These are phyloP conservation scores for Bemisia tabaci DNA, from an alignment of 1,140 invertebrate species.

Conservation along the genomic window DNA sequence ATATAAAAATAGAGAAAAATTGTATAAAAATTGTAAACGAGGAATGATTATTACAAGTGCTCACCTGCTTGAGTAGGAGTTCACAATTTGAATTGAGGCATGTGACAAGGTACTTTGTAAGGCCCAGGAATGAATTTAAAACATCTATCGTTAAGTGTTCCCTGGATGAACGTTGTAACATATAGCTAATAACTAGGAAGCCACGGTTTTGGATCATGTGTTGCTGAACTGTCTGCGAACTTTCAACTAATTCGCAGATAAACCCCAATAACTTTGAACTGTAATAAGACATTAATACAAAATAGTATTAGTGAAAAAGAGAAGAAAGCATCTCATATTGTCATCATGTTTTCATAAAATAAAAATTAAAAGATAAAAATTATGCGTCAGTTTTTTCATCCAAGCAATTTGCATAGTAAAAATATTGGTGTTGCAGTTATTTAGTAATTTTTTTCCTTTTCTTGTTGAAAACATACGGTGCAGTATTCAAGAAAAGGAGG, in stretches of 20 bases:
- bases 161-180: constrained; percentile 83
- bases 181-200: constrained; percentile 94
- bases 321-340: no score
- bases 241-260: constrained; percentile 92
- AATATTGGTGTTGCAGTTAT: no score
- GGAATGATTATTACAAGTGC: no score
- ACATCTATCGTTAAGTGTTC: constrained; percentile 90
- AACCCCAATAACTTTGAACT: constrained; percentile 94
- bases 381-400: no score
- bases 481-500: no score
- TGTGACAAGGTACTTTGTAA: constrained; percentile 93
- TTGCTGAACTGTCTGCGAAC: constrained; percentile 92
- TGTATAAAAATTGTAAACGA: no score
- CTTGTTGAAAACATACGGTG: no score
- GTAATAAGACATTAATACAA: constrained; percentile 29
- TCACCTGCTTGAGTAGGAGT: constrained; percentile 86
- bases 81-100: constrained; percentile 87
- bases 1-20: no score
- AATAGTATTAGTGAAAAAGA: constrained; percentile 11
- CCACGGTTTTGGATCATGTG: constrained; percentile 97
- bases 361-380: not conserved
- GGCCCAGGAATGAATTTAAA: constrained; percentile 77
- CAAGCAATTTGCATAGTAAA: no score
- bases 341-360: not conserved
- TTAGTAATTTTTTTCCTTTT: no score